A percentile compares a stretch with the other conserved stretches of the same genome.
Conservation (phyloP, 1,140 invertebrate genomes). For the Patella vulgata region DNA sequence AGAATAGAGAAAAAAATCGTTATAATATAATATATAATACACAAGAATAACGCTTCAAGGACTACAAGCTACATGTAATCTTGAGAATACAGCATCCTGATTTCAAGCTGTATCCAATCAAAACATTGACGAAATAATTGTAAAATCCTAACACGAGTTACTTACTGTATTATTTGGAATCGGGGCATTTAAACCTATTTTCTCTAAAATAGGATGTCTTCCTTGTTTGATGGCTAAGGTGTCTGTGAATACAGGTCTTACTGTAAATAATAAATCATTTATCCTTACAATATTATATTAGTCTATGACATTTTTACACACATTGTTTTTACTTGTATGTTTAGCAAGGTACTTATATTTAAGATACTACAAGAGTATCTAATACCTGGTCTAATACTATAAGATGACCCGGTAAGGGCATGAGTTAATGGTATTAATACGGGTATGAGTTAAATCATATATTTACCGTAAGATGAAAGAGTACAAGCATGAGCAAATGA, state of each 20-base stretch:
- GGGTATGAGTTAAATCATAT: background rate
- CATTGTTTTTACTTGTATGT: too few species aligned
- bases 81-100: too few species aligned
- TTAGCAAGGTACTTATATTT: too few species aligned
- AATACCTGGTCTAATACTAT: background rate
- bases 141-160: too few species aligned
- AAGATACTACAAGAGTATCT: background rate
- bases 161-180: conserved; percentile 83
- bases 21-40: background rate
- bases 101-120: too few species aligned
- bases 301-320: too few species aligned
- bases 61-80: too few species aligned
- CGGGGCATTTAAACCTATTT: conserved; percentile 71
- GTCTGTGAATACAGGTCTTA: conserved; percentile 78
- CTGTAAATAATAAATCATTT: conserved; percentile 70
- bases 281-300: background rate
- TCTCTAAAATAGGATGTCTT: conserved; percentile 83
- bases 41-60: too few species aligned
- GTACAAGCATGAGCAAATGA: conserved; percentile 78
- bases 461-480: conserved; percentile 67
- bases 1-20: conserved; percentile 5
- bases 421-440: background rate
- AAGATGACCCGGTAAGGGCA: background rate
- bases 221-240: conserved; percentile 77
- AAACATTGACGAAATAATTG: too few species aligned